These are phyloP conservation scores for Athene cunicularia DNA, from an alignment of 2,113 vertebrate species.

Conservation along the genomic window DNA sequence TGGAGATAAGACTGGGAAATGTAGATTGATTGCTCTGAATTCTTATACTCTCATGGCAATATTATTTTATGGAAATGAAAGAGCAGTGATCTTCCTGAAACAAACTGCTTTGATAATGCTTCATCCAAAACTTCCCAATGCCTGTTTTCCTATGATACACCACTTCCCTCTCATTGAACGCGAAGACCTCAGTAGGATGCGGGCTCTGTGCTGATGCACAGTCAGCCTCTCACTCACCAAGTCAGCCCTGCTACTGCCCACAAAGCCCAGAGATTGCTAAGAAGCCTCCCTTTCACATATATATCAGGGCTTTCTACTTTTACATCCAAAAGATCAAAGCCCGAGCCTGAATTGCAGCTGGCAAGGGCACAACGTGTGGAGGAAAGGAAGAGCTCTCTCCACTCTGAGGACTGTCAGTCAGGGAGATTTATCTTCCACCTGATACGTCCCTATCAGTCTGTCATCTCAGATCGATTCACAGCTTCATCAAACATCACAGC, in stretches of 20 bases:
- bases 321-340: not conserved
- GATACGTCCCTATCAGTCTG: not conserved
- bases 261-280: not conserved
- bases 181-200: not conserved
- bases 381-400: not conserved
- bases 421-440: not conserved
- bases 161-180: not conserved
- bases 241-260: not conserved
- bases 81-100: not conserved
- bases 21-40: not conserved
- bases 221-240: not conserved
- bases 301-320: not conserved
- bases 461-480: not conserved
- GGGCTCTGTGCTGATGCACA: not conserved
- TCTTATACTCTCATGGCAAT: not conserved
- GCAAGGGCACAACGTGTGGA: not conserved
- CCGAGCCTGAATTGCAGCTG: not conserved
- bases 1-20: not conserved
- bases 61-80: not conserved
- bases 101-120: not conserved
- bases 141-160: not conserved
- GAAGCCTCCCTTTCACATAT: not conserved
- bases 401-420: not conserved
- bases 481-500: constrained; percentile 24
- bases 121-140: not conserved